phyloP scores from a whole-genome alignment of 2,888 invertebrate genomes.

The Criorhina ranunculi region DNA sequence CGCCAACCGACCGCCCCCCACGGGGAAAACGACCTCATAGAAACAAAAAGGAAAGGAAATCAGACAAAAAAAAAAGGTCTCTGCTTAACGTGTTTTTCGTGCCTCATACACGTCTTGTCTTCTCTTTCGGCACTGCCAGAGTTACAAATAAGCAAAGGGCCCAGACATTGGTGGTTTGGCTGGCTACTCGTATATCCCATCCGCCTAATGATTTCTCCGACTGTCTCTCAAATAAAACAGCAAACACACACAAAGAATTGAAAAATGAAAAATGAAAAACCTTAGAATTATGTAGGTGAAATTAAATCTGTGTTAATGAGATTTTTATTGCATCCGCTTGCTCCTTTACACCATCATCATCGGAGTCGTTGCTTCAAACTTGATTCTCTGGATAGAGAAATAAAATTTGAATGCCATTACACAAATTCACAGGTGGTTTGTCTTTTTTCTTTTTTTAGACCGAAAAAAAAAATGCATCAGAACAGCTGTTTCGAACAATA shows the following conservation, averaged over 20 bases:
- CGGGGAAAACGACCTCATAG: constrained; percentile 20
- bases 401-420: constrained; percentile 55
- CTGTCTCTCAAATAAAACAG: constrained; percentile 51
- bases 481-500: constrained; percentile 63
- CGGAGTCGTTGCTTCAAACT: not conserved
- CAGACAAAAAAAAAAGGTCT: constrained; percentile 61
- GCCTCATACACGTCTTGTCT: constrained; percentile 3
- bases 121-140: constrained; percentile 4
- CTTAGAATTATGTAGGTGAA: constrained; percentile 70
- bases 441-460: too few species aligned
- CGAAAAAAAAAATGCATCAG: constrained; percentile 24
- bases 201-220: constrained; percentile 37
- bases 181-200: constrained; percentile 54
- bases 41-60: constrained; percentile 58
- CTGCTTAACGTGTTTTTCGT: constrained; percentile 50
- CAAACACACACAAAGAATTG: constrained; percentile 20
- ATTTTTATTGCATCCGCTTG: constrained; percentile 56
- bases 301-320: constrained; percentile 76
- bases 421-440: constrained; percentile 69
- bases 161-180: constrained; percentile 57
- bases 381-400: constrained; percentile 43
- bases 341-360: not conserved
- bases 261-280: constrained; percentile 28
- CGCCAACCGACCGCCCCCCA: constrained; percentile 28
- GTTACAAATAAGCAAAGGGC: constrained; percentile 41